Base-by-base conservation (phyloP, 2,113 vertebrate species). In the Colius striatus region DNA sequence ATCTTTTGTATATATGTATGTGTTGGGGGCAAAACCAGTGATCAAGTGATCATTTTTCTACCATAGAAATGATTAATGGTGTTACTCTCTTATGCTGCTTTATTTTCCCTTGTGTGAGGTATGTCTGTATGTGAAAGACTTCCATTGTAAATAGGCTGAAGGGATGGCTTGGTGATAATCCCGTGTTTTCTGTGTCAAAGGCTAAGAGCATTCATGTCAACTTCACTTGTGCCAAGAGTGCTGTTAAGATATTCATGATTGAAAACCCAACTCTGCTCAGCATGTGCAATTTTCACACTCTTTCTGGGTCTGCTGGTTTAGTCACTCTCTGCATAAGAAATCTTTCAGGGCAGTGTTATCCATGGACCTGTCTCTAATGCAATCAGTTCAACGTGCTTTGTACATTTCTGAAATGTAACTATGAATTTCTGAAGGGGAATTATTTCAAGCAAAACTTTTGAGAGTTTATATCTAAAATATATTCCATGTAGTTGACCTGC, bases 131-230 rank as follows among this genome's bases (percentile, higher is more conserved):
- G 43, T 60, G 68, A 53, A 45, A 80, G 58, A 22, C 63, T 89
- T 72, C n/a, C 57, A 65, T 15, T 88, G 48, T 70, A 93, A 94
- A 43, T 54, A 77, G 81, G 53, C 45, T 48, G 93, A 90, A 41
- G 70, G 76, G 76, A 60, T 79, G 77, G 82, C 92, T 86, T 67
- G 13, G 62, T 82, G 85, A 80, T 65, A 70, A 70, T 85, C 63
- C 54, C 90, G 54, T 77, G 29, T 61, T 84, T 92, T 78, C 57
- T 84, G 67, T 95, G 74, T 95, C 91, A 93, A 43, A 71, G 92
- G n/a, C 61, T 82, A 76, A 68, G 89, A 71, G 54, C 61, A 41
- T 73, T 90, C 71, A 23, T 61, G 41, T 91, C 91, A 74, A 53
- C 79, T 89, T 73, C 30, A 30, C 84, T 83, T 32, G 45, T 84